These are phyloP conservation scores for Setipinna tenuifilis DNA, from an alignment of 2,797 vertebrate genomes.

Conservation along the genomic window DNA sequence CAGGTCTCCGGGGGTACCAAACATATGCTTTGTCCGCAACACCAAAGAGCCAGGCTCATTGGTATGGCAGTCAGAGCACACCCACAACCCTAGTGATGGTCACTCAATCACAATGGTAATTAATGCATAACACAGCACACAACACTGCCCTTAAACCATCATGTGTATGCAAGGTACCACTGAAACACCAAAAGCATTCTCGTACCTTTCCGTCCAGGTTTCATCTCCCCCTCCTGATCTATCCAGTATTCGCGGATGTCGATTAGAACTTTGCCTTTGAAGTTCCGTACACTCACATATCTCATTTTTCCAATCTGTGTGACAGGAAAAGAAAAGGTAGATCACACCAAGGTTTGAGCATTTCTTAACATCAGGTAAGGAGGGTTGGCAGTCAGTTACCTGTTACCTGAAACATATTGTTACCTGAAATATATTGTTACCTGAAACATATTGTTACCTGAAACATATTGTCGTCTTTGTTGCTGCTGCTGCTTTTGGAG, in stretches of 20 bases:
- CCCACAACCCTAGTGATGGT: no score
- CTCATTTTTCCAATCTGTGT: constrained; percentile 96
- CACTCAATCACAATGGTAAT: no score
- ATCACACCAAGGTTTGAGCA: neutral
- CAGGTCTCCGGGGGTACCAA: no score
- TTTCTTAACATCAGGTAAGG: no score
- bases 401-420: no score
- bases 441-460: constrained; percentile 65
- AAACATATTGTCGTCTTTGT: constrained; percentile 90
- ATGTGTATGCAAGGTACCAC: neutral
- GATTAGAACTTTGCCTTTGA: constrained; percentile 94
- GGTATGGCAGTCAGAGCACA: no score
- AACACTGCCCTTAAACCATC: neutral
- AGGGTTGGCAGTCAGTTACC: no score
- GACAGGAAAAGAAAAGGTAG: constrained; percentile 8
- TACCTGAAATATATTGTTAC: no score
- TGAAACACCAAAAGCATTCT: neutral
- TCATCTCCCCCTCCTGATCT: constrained; percentile 96
- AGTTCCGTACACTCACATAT: constrained; percentile 93
- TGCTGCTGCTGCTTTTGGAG: constrained; percentile 79
- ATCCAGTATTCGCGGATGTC: constrained; percentile 97
- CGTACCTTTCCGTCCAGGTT: constrained; percentile 92
- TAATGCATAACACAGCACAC: neutral
- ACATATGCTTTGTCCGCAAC: no score
- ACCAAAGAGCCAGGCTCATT: no score